Conservation (phyloP, 2,113 vertebrate species). For the Neodon shergylaensis region DNA sequence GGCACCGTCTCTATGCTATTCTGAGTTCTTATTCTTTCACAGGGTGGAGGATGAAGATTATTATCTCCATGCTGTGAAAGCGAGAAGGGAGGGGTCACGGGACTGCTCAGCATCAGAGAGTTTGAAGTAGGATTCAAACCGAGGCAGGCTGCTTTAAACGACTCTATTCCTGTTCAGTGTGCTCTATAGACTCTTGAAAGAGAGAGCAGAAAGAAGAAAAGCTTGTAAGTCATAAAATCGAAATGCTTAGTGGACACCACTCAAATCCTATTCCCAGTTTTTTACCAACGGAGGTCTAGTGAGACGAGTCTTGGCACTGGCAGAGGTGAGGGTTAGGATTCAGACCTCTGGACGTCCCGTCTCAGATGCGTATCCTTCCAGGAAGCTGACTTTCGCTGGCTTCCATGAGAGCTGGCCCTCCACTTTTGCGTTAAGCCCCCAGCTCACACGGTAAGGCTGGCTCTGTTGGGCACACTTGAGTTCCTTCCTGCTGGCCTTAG, state of each 20-base stretch:
- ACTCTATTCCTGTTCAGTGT: background rate
- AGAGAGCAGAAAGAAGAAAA: slow-evolving; percentile 1
- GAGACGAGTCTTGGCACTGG: background rate
- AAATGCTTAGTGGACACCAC: background rate
- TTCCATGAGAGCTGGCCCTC: background rate
- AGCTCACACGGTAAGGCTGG: background rate
- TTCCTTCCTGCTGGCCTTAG: background rate
- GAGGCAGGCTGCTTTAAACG: background rate
- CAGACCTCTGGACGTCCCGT: background rate
- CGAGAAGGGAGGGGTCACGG: background rate
- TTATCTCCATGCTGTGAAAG: background rate
- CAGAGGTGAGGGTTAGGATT: background rate
- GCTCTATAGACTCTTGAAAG: background rate
- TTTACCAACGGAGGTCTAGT: background rate
- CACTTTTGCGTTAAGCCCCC: background rate
- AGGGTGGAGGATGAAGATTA: background rate
- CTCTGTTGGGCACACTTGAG: background rate
- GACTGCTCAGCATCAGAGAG: background rate
- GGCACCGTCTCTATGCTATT: background rate
- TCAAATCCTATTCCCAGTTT: background rate
- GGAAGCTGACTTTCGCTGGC: background rate
- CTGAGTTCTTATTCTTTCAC: background rate
- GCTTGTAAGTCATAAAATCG: background rate
- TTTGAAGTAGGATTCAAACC: background rate
- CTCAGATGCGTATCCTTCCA: background rate